Percentiles rank a stretch among this genome's conserved stretches.
These are phyloP conservation scores for Heliconius sara DNA, from an alignment of 2,888 invertebrate species.

Conservation along the genomic window DNA sequence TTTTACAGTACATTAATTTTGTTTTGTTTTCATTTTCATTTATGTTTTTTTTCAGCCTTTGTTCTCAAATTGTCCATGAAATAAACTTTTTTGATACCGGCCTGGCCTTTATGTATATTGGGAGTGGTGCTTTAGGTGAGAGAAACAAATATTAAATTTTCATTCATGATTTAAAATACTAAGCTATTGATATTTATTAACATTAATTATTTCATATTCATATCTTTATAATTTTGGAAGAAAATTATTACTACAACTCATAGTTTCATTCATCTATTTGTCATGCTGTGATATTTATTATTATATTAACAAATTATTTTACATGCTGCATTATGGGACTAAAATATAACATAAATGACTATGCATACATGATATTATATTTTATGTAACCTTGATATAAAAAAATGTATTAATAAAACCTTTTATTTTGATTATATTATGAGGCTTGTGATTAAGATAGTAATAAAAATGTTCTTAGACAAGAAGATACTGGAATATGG, in stretches of 20 bases:
- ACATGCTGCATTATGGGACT: not conserved
- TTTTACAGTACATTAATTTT: constrained; percentile 38
- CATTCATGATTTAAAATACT: not conserved
- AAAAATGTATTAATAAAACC: not conserved
- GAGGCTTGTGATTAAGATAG: not conserved
- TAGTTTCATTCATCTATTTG: not conserved
- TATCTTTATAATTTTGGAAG: not conserved
- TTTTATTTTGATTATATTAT: no score
- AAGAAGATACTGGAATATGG: not conserved
- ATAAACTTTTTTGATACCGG: constrained; percentile 72
- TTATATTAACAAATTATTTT: not conserved
- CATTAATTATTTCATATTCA: not conserved
- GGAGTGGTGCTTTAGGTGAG: constrained; percentile 79
- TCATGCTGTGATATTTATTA: not conserved
- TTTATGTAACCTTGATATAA: not conserved
- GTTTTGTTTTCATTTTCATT: constrained; percentile 34
- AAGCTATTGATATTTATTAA: not conserved
- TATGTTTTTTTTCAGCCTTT: constrained; percentile 66
- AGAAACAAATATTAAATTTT: constrained; percentile 44
- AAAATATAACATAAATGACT: not conserved
- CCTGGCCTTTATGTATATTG: constrained; percentile 76
- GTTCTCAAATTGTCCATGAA: constrained; percentile 73
- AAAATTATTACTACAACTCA: not conserved
- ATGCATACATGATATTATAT: not conserved
- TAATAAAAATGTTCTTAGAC: not conserved